These are phyloP conservation scores for Planiliza haematocheilus DNA, from an alignment of 2,113 vertebrate species.

Conservation along the genomic window DNA sequence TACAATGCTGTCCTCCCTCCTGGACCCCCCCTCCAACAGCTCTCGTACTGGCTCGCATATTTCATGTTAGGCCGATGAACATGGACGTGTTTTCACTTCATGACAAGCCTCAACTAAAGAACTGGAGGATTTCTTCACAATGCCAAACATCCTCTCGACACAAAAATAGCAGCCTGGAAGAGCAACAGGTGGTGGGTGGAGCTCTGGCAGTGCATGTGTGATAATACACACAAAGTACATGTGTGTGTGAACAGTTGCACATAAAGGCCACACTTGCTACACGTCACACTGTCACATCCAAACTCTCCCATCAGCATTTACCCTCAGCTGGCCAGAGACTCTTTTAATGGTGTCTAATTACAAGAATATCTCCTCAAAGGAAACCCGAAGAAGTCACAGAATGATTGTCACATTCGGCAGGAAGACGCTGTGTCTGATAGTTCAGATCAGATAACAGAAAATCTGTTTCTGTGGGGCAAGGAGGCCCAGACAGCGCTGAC, in stretches of 20 bases:
- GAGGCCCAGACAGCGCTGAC: slow-evolving; percentile 3
- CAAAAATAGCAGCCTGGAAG: slow-evolving; percentile 65
- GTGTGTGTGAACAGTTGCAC: slow-evolving; percentile 21
- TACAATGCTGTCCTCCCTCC: background rate
- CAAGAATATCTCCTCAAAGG: background rate
- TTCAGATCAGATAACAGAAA: slow-evolving; percentile 41
- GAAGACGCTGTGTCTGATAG: slow-evolving; percentile 17
- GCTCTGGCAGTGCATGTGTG: slow-evolving; percentile 11
- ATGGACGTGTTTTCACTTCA: background rate
- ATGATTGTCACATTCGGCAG: slow-evolving; percentile 2
- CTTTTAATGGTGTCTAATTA: background rate
- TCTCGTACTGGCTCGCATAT: background rate
- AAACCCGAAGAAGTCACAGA: slow-evolving; percentile 24
- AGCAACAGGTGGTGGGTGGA: slow-evolving; percentile 66
- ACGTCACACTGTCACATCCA: background rate
- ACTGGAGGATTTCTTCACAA: slow-evolving; percentile 46
- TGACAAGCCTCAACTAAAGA: slow-evolving; percentile 19
- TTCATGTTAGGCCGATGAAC: background rate
- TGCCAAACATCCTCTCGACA: slow-evolving; percentile 60
- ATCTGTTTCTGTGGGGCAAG: slow-evolving; percentile 28
- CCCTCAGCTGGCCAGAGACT: background rate
- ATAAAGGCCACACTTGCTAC: background rate
- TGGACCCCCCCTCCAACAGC: slow-evolving; percentile 4
- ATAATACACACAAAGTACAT: slow-evolving; percentile 31
- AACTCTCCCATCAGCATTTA: background rate